phyloP scores from a whole-genome alignment of 2,113 vertebrate species.

The Anhinga rufa region DNA sequence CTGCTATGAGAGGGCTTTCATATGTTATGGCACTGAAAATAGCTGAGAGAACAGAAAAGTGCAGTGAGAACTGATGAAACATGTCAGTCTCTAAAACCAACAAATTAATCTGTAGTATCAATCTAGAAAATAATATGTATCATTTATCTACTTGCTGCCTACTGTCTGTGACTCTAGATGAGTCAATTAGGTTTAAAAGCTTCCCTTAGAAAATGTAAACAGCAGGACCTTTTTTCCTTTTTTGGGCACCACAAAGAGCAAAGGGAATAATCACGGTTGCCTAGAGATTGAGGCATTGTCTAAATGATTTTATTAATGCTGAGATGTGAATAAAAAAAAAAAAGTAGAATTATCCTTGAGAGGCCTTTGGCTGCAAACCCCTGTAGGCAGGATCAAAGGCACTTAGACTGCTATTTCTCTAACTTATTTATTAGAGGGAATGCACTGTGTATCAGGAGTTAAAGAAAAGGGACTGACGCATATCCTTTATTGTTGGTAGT shows the following conservation, averaged over 20 bases:
- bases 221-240: not conserved
- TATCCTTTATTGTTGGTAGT: not conserved
- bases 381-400: not conserved
- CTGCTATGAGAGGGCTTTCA: not conserved
- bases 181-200: not conserved
- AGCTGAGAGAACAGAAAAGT: not conserved
- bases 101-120: not conserved
- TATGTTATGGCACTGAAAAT: fast-evolving
- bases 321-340: not conserved
- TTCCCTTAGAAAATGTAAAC: not conserved
- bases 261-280: not conserved
- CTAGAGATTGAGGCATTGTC: not conserved
- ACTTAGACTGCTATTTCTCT: not conserved
- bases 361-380: not conserved
- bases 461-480: not conserved
- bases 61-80: not conserved
- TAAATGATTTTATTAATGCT: not conserved
- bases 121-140: not conserved
- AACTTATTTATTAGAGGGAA: not conserved
- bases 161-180: not conserved
- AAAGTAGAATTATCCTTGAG: not conserved
- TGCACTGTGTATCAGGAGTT: not conserved
- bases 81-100: not conserved
- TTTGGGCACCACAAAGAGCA: not conserved
- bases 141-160: not conserved